A percentile compares a stretch with the other conserved stretches of the same genome.
Conservation (phyloP, 2,113 vertebrate genomes). For the Panurus biarmicus region DNA sequence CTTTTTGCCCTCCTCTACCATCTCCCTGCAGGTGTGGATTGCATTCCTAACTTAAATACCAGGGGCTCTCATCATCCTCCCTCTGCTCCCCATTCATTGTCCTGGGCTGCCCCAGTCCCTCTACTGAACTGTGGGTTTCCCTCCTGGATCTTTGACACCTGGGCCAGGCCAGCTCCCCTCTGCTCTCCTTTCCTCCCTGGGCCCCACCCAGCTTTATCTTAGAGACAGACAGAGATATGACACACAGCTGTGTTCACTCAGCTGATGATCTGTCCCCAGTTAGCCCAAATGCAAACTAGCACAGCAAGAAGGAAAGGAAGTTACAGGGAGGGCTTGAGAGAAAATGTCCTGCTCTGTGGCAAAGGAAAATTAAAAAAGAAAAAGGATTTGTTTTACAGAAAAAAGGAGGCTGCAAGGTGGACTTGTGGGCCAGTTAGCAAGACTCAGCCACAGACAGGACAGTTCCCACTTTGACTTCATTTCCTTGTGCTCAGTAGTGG, state of each 20-base stretch:
- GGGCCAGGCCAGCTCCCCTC: background rate
- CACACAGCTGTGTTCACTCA: background rate
- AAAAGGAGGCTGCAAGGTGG: background rate
- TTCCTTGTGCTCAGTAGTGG: background rate
- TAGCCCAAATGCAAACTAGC: background rate
- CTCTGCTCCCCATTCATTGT: background rate
- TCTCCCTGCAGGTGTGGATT: background rate
- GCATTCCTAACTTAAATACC: background rate
- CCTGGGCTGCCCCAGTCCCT: background rate
- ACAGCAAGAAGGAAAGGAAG: background rate
- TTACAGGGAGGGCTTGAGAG: background rate
- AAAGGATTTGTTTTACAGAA: background rate
- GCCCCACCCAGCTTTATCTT: slow-evolving; percentile 10
- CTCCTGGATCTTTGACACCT: background rate
- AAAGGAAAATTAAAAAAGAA: background rate
- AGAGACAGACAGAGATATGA: background rate
- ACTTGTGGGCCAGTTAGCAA: background rate
- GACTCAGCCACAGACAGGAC: background rate
- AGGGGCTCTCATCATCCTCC: background rate
- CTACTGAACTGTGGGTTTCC: background rate
- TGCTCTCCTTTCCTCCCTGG: background rate
- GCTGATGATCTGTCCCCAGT: background rate
- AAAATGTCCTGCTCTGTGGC: background rate
- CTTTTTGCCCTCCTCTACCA: background rate
- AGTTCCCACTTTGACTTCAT: background rate